Evolutionary conservation across 64 coral and sea anemone genomes (phyloP), one percentile per base, ranked within the genome.

Genomic region (Pocillopora verrucosa): DNA sequence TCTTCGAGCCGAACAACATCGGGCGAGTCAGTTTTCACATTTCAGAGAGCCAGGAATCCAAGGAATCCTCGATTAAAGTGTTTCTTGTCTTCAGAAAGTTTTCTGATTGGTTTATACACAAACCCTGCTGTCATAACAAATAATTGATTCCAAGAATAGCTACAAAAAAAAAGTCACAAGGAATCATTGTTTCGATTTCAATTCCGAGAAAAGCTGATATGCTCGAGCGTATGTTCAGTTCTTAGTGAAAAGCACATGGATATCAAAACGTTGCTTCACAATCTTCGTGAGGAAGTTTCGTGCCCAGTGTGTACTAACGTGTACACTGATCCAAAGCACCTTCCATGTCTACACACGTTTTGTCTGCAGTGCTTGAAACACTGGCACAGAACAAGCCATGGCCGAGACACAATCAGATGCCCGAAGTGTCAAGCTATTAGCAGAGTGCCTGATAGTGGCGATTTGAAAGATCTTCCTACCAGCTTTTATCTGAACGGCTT

Each of bases 321-420:
- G 13, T 83, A 25, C 30, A 17, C 20, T 13, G 24, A 83, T 59
- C 80, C 16, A 25, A 83, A 83, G n/a, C 60, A 63, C 11, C 59
- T 83, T 56, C 80, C 80, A 64, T 83, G 80, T 13, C 25, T 63
- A 20, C 80, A 83, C 17, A 83, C 16, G 11, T 63, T 83, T 26
- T 83, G 80, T 62, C 59, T 83, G 20, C n/a, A 62, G 11, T 83
- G 80, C 37, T 34, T 81, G 57, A 81, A 81, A 57, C n/a, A 81
- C 35, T 60, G 57, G 24, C 36, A 59, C 12, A 80, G 20, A 22
- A 60, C 78, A 2, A 24, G 22, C 9, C 9, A 80, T n/a, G 51
- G 24, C 56, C 10, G 30, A 16, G 10, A 26, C 14, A 65, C 20
- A 24, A 11, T 35, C 80, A 11, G 59, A 59, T 83, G 25, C 16